Percentiles rank a stretch among this genome's conserved stretches.
phyloP scores from a whole-genome alignment of 2,113 vertebrate species.

The Pyrgilauda ruficollis region DNA sequence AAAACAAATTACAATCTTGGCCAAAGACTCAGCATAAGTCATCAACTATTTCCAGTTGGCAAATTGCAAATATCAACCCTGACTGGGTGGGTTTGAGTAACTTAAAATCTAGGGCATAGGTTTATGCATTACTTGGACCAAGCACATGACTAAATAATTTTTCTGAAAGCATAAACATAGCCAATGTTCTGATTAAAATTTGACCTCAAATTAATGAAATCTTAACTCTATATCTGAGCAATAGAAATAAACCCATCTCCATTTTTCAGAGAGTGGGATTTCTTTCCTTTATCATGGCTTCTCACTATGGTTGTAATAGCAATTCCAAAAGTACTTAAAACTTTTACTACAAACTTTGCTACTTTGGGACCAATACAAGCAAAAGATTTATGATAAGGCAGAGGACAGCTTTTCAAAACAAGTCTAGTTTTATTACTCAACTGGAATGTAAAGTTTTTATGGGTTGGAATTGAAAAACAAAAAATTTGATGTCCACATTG shows the following conservation, averaged over 20 bases:
- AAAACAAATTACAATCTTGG: background rate
- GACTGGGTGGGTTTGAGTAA: background rate
- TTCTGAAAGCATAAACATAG: background rate
- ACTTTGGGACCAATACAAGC: background rate
- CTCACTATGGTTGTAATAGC: background rate
- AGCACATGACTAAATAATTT: background rate
- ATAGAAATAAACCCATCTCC: background rate
- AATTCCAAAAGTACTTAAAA: slow-evolving; percentile 42
- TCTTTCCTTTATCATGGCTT: background rate
- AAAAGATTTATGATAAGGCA: background rate
- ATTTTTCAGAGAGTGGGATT: background rate
- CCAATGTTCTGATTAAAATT: background rate
- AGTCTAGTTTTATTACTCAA: slow-evolving; percentile 9
- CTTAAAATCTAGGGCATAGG: background rate
- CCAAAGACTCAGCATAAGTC: background rate
- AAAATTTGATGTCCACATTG: background rate
- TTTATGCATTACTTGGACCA: accelerated
- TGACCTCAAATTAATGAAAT: background rate
- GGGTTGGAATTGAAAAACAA: slow-evolving; percentile 4
- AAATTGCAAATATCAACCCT: background rate
- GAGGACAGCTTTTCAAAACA: background rate
- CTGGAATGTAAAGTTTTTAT: slow-evolving; percentile 37
- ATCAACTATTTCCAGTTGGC: accelerated
- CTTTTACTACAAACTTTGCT: slow-evolving; percentile 10
- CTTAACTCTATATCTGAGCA: background rate